Evolutionary conservation across 2,888 invertebrate genomes (phyloP), one percentile per base, ranked within the genome.

Genomic region (Trissolcus brochymenae): DNA sequence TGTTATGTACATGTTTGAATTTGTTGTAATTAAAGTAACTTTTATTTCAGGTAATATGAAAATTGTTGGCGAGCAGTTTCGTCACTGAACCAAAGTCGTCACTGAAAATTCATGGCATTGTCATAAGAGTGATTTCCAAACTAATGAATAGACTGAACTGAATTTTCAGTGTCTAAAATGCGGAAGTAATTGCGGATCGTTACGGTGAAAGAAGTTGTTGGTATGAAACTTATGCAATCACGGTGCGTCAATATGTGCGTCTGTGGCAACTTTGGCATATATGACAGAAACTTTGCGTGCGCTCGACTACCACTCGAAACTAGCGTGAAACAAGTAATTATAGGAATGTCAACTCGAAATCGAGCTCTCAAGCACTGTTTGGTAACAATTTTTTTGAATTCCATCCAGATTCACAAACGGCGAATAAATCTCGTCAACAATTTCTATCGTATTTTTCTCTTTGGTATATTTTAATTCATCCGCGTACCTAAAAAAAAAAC

Each of bases 201-300:
- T 55, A 55, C 55, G 60, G 40, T 25, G 55, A 65, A 4, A 54
- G 60, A 66, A 51, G 50, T 74, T 60, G 65, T 54, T 55, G 53
- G 56, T 51, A 67, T 35, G 73, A 67, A 67, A 67, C 73, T 74
- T 74, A 46, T 56, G 66, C 66, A 74, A 67, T 74, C 66, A 67
- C 53, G 11, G 49, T 51, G 61, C 66, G 73, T 74, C 73, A 73
- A 65, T 73, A 66, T 66, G 56, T 66, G 61, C 35, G 35, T 70
- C 56, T 59, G 43, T 16, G 56, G 43, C 43, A 62, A 70, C 60
- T 60, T 49, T 57, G 35, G 61, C 55, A 51, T 72, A 65, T 41
- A 53, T 56, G 66, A 66, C 66, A 55, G 35, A 19, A 73, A 73
- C 41, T 73, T 59, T 14, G 7, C 35, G 29, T 53, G 16, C 16